Base-by-base conservation (phyloP, 2,888 invertebrate genomes). In the Macropis europaea region DNA sequence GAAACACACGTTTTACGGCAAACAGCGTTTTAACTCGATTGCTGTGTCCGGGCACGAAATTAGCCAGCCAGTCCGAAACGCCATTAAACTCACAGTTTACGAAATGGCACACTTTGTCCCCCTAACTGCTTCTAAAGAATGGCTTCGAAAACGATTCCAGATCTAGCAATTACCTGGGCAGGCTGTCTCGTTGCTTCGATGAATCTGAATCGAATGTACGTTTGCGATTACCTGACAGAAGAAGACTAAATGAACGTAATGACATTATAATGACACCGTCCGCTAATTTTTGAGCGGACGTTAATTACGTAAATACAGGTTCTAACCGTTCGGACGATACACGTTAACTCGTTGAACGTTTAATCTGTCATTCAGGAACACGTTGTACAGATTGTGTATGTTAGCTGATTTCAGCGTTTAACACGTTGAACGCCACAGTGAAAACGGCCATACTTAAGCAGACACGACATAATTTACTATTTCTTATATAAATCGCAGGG, bases 201-300 rank as follows among this genome's bases (percentile, higher is more conserved):
- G 3, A 24, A 24, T 30, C 13, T 9, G 36, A 45, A 34, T 48
- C 24, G n/a, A 9, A 19, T 24, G 3, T 38, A 9, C 28, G 30
- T 13, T 34, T 34, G 24, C 13, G n/a, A 0, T 77, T 76, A 36
- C 40, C 22, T n/a, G 43, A 45, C 9, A 36, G 30, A 17, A 70
- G 50, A 36, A n/a, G 36, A 61, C 57, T 61, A 19, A 38, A 54
- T 32, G 56, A 28, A 15, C 9, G 32, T 76, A 78, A 78, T 81
- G 73, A 60, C 62, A 68, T 76, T 80, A 73, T 73, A 78, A 81
- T 68, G 62, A 62, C 36, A 9, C 34, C 13, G 38, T n/a, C n/a
- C 32, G 32, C 26, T 17, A 60, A 66, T 70, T 59, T 72, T 72
- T 38, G 32, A 53, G 40, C 36, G n/a, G 36, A 17, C 56, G 59